Percentiles rank a stretch among this genome's conserved stretches.
phyloP scores from a whole-genome alignment of 1,140 invertebrate species.

The Rhizoglyphus robini region DNA sequence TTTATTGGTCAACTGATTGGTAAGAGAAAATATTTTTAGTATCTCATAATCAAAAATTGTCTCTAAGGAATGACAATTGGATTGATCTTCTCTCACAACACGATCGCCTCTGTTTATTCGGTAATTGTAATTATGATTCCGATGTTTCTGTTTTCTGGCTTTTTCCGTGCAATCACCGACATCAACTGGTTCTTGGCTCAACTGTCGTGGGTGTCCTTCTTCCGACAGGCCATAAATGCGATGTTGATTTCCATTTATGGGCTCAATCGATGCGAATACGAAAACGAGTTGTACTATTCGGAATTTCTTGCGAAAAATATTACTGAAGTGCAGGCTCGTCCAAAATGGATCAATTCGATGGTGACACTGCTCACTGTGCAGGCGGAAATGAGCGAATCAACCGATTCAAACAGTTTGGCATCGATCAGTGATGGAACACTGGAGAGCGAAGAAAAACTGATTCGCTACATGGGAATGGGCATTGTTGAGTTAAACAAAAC shows the following conservation, averaged over 20 bases:
- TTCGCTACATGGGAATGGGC: background rate
- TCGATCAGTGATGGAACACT: background rate
- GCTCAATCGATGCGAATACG: constrained; percentile 45
- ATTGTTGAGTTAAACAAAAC: background rate
- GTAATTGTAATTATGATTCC: constrained; percentile 76
- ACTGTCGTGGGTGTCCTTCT: constrained; percentile 76
- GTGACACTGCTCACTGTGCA: background rate
- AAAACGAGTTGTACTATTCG: constrained; percentile 53
- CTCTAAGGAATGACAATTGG: constrained; percentile 9
- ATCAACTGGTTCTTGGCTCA: constrained; percentile 77
- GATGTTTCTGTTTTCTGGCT: constrained; percentile 70
- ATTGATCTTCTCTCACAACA: background rate
- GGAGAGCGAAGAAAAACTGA: constrained; percentile 8
- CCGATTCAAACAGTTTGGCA: background rate
- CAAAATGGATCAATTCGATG: constrained; percentile 10
- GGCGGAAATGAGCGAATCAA: background rate
- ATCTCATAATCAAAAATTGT: too few relatives aligned
- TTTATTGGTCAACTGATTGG: constrained; percentile 81
- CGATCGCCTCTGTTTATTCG: constrained; percentile 58
- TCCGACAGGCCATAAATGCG: constrained; percentile 80
- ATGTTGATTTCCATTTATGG: constrained; percentile 78
- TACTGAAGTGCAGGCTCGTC: background rate
- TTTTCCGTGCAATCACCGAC: constrained; percentile 85
- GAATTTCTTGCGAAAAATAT: constrained; percentile 37
- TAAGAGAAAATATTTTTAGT: background rate